Evolutionary conservation across 2,888 invertebrate genomes (phyloP), one percentile per base, ranked within the genome.

Genomic region (Ethmia dodecea): DNA sequence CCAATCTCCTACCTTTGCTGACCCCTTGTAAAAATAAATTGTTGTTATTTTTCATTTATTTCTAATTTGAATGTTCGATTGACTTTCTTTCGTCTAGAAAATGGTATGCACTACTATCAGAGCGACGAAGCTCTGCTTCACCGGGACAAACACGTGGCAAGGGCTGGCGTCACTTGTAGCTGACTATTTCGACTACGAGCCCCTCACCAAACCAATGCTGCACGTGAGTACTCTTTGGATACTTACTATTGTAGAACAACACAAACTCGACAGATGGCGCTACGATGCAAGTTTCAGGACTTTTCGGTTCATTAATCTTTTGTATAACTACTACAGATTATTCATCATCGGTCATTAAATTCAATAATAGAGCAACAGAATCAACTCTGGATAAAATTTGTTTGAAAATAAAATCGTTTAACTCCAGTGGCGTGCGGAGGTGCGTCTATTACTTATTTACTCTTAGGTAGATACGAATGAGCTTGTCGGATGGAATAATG

Each of bases 101-200:
- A 93, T 96, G 88, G 94, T 96, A 25, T 94, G 94, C 50, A 94
- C 94, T 4, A 91, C 93, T 2, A 89, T 97, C 43, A 87, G 94
- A 27, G 94, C 94, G 13, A 94, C 94, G 9, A 90, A 91, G 45
- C 86, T 95, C 37, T 89, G 92, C 11, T 93, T 89, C 73, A 84
- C 89, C 5, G 91, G 91, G 51, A 86, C 96, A 27, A 89, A 88
- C 55, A 88, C 88, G 27, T 94, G 94, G 91, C 88, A 92, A 57
- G 92, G 92, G 25, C 88, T 93, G 49, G 89, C 93, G 0, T 81
- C 87, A 29, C 92, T 96, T 64, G 92, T 94, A 2, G 89, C 93
- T 0, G 94, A 96, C 71, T 93, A 91, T 61, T 88, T 96, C 43
- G 87, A 89, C 47, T 95, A 92, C 69, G 92, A 93, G 58, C 90